These are phyloP conservation scores for Columba livia DNA, from an alignment of 2,113 vertebrate species.

Conservation along the genomic window DNA sequence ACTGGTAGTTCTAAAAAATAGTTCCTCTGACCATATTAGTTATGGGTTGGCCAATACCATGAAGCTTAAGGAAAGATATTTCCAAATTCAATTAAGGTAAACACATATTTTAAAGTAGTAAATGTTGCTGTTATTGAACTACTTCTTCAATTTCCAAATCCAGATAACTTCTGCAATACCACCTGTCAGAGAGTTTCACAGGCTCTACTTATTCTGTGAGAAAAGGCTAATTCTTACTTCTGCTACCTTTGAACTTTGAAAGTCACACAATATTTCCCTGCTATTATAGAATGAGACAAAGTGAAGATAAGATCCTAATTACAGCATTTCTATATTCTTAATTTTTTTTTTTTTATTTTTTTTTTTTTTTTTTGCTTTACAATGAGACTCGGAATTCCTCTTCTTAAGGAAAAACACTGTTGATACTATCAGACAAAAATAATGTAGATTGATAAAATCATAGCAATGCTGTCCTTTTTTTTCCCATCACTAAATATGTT, in stretches of 20 bases:
- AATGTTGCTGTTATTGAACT: not conserved
- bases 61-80: not conserved
- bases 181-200: not conserved
- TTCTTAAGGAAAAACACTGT: not conserved
- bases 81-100: not conserved
- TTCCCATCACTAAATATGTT: accelerated
- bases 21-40: not conserved
- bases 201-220: not conserved
- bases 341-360: not conserved
- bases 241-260: not conserved
- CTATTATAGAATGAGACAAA: not conserved
- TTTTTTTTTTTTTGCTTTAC: not conserved
- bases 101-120: not conserved
- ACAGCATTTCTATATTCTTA: not conserved
- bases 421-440: not conserved
- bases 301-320: not conserved
- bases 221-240: not conserved
- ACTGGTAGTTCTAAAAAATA: not conserved
- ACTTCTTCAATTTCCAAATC: not conserved
- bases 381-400: not conserved
- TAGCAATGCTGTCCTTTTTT: not conserved
- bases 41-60: not conserved
- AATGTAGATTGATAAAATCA: not conserved
- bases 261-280: not conserved
- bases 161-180: not conserved